Conservation (phyloP, 2,888 invertebrate genomes). For the Epirrhoe tristata region DNA sequence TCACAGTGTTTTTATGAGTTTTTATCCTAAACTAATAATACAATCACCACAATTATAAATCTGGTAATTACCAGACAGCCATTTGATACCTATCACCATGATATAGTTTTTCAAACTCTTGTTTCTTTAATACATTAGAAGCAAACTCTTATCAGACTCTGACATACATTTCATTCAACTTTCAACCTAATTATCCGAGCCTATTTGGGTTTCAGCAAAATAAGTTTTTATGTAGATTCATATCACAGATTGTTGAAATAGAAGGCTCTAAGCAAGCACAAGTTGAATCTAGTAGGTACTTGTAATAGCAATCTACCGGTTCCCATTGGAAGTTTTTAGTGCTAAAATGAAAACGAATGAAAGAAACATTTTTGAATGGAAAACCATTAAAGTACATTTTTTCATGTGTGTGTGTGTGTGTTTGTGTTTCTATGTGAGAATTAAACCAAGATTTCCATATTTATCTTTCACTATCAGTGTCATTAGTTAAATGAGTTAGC, state of each 20-base stretch:
- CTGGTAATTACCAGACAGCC: not conserved
- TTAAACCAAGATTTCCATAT: too few species aligned
- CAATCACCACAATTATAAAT: constrained; percentile 12
- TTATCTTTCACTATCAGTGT: not conserved
- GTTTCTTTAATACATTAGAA: constrained; percentile 14
- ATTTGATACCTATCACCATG: not conserved
- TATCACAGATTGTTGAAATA: not conserved
- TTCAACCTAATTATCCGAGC: constrained; percentile 6
- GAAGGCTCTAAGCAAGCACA: too few species aligned
- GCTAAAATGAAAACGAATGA: too few species aligned
- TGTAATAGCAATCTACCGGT: too few species aligned
- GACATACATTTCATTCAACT: constrained; percentile 37
- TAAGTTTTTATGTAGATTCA: not conserved
- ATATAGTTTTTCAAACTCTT: constrained; percentile 7
- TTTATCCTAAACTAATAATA: constrained; percentile 11
- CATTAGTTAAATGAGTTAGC: not conserved
- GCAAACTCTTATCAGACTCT: constrained; percentile 38
- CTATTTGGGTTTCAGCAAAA: not conserved
- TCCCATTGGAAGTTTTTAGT: too few species aligned
- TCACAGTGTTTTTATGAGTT: constrained; percentile 5
- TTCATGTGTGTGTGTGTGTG: too few species aligned
- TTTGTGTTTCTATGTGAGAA: too few species aligned
- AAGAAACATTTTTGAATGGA: too few species aligned
- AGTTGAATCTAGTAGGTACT: too few species aligned
- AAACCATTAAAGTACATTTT: too few species aligned